Conservation (phyloP, 2,113 vertebrate genomes). For the Tyrannus savana region DNA sequence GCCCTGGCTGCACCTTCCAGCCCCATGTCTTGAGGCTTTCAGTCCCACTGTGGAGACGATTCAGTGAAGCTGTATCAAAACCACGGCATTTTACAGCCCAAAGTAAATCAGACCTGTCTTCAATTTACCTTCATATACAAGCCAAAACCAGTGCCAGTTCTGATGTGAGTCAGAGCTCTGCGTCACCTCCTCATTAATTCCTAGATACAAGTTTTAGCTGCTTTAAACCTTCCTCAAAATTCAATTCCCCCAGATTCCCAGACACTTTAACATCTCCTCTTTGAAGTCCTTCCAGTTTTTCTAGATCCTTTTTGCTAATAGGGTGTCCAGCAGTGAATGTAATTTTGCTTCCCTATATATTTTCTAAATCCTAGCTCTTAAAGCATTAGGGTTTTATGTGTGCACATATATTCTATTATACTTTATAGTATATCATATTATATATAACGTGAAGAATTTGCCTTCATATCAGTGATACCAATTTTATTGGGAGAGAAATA, state of each 20-base stretch:
- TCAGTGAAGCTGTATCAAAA: background rate
- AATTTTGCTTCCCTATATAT: conserved; percentile 8
- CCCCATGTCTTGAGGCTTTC: fast-evolving
- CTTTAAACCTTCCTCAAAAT: background rate
- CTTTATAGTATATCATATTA: background rate
- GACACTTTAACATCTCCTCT: background rate
- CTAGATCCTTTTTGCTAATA: background rate
- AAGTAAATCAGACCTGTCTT: background rate
- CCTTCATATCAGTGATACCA: background rate
- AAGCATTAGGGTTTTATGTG: conserved; percentile 31
- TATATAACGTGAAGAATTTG: conserved; percentile 24
- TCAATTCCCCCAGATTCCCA: background rate
- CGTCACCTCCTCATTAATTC: background rate
- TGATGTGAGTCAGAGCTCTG: background rate
- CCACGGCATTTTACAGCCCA: background rate
- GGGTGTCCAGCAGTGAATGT: background rate
- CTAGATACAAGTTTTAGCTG: background rate
- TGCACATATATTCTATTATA: background rate
- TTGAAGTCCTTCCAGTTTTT: conserved; percentile 34
- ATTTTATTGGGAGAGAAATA: conserved; percentile 55
- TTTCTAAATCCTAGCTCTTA: conserved; percentile 37
- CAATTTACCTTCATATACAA: background rate
- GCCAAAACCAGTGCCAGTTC: background rate
- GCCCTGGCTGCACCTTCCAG: background rate
- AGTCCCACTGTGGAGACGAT: fast-evolving